Evolutionary conservation across 2,113 vertebrate genomes (phyloP), one percentile per base, ranked within the genome.

Genomic region (Ictalurus furcatus): DNA sequence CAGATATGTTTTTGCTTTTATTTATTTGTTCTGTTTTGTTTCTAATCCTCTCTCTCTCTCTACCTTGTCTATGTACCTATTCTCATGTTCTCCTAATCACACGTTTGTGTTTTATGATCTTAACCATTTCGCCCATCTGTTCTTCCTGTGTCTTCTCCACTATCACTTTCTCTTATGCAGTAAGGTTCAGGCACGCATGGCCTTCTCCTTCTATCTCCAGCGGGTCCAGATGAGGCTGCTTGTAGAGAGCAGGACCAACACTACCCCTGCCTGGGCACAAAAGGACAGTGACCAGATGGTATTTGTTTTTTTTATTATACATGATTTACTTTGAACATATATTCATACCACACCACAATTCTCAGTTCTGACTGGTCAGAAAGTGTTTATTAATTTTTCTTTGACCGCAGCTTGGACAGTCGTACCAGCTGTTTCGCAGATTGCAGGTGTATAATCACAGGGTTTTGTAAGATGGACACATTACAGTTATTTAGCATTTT

Each of bases 281-380:
- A 97, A 95, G 89, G 97, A 98, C 88, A 95, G 96, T 69, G 96
- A 99, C 90, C 98, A 99, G 96, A 98, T 98, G 97, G 98, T 99
- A 96, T 89, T 54, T 37, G 21, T 19, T 17, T 25, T 54, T 79
- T 16, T 6, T n/a, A 52, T 16, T n/a, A 79, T 79, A n/a, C 76
- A 13, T 54, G n/a, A 30, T 73, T 12, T 71, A 14, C 16, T 28
- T 71, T 85, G 34, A 40, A 14, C 23, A 65, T 67, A 34, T 69
- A 16, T 81, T 30, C 12, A 54, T 23, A 9, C 14, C 52, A 58
- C 9, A 76, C 23, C 52, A 16, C 48, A 30, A 30, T n/a, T 17
- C 79, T 82, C 54, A 34, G 4, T 82, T 58, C n/a, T 82, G n/a
- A 59, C 59, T 37, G 54, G n/a, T 81, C 74, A 69, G 65, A 40